Percentiles rank a stretch among this genome's conserved stretches.
Conservation (phyloP, 2,888 invertebrate species). For the Meteorus colon region DNA sequence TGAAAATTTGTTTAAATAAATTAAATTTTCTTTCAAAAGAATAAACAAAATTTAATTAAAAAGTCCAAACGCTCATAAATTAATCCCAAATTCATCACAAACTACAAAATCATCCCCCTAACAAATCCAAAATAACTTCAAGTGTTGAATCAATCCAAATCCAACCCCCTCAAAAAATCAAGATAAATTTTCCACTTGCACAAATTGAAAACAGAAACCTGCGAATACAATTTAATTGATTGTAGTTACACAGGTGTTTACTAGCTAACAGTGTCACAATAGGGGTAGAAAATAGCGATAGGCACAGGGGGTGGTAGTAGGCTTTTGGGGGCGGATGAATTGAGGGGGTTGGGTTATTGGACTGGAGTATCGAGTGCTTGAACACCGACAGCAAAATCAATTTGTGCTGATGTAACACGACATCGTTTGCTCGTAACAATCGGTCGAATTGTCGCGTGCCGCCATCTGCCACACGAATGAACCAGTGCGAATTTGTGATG, state of each 20-base stretch:
- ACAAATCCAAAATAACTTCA: too few relatives aligned
- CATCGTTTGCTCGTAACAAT: slow-evolving; percentile 32
- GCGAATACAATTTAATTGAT: slow-evolving; percentile 51
- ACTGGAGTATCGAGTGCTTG: slow-evolving; percentile 11
- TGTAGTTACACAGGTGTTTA: slow-evolving; percentile 45
- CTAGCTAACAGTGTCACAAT: slow-evolving; percentile 33
- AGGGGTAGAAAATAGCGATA: slow-evolving; percentile 9
- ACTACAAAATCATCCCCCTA: too few relatives aligned
- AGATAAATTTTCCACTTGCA: too few relatives aligned
- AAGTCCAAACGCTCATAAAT: too few relatives aligned
- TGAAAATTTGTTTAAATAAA: too few relatives aligned
- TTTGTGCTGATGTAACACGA: slow-evolving; percentile 51
- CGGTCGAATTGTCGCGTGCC: slow-evolving; percentile 17
- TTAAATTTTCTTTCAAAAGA: too few relatives aligned
- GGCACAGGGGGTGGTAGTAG: slow-evolving; percentile 28
- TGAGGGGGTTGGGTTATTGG: slow-evolving; percentile 31
- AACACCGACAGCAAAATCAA: slow-evolving; percentile 45
- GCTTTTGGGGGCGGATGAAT: slow-evolving; percentile 34
- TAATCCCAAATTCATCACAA: too few relatives aligned
- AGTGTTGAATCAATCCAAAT: too few relatives aligned
- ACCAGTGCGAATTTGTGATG: not conserved
- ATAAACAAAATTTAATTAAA: too few relatives aligned
- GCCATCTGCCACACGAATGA: slow-evolving; percentile 11
- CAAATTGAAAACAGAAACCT: slow-evolving; percentile 11
- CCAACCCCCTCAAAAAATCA: too few relatives aligned